Evolutionary conservation across 1,140 invertebrate species (phyloP), one percentile per base, ranked within the genome.

Genomic region (Lethocerus indicus): DNA sequence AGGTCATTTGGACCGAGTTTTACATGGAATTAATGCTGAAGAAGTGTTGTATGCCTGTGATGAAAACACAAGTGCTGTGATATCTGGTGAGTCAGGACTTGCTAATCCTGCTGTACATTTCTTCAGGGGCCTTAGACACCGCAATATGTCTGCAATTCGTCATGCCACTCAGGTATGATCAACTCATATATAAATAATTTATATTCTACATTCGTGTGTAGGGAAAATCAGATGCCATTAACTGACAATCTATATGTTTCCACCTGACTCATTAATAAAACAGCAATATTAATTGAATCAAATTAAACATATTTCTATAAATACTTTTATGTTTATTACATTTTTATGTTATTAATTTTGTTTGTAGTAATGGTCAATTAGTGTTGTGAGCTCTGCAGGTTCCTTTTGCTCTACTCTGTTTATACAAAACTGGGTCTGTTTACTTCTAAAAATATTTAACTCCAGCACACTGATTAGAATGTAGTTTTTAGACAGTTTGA

Each of bases 11-110:
- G 95, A 98, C 67, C 74, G 94, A 42, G 92, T 98, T 23, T 70
- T 97, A 0, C 88, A 96, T 65, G 83, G 82, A 35, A 85, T 97
- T 63, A 79, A 87, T 49, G 93, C 92, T 1, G 93, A 97, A 64
- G 94, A 98, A 61, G 91, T 98, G 16, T 67, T 98, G 7, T 82
- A 80, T 49, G 94, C 94, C 2, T 98, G 93, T 62, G 91, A 98
- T 64, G 93, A 97, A 63, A 83, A 87, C 53, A 63, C 67, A 2
- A 68, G 74, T 26, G 66, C 68, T n/a, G 72, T 75, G 40, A 71
- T 77, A 18, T 69, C 72, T 32, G 72, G 67, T 36, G 84, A 88
- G 61, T 69, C 77, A 56, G 85, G 84, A 1, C 64, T 91, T 51
- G 87, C 88, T 3, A 94, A 94, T 71, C 89, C 88, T 1, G 90